Base-by-base conservation (phyloP, 1,140 invertebrate species). In the Harlomillsia oculata region DNA sequence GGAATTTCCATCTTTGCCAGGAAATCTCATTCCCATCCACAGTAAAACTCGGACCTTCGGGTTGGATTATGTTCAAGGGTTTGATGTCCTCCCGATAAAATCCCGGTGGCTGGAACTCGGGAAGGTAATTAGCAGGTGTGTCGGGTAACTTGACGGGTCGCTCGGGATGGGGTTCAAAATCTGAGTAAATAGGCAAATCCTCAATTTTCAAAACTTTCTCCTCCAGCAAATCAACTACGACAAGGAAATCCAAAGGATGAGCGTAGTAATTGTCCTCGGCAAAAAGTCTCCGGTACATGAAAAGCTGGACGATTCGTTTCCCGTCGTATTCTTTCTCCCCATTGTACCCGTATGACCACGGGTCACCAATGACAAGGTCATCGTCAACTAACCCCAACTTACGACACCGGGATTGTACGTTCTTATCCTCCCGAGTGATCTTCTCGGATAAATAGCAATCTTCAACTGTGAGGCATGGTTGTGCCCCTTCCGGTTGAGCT, bases 171-270 rank as follows among this genome's bases (percentile, higher is more conserved):
- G 29, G n/a, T 9, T 48, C 28, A 16, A 55, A 61, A 13, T 61
- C 59, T n/a, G 25, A 26, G 26, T 61, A 52, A 25, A 48, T 37
- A 1, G 62, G 62, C 20, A 58, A 40, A 21, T 60, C 59, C 8
- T 48, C 37, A 14, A 64, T 61, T 32, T 39, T 29, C 26, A 61
- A 18, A n/a, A 61, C 34, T 46, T 59, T 53, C 0, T 13, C n/a
- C 4, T 11, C 16, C 0, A 32, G 30, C 9, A 48, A 20, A 20
- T 48, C 45, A 0, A 48, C 29, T 30, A 48, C 45, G n/a, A n/a
- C n/a, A n/a, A n/a, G n/a, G 43, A 64, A 64, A 16, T 53, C 45
- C 20, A 64, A 14, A 1, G 63, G 63, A 56, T 64, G 63, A 9
- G 62, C 62, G 34, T 64, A 64, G 18, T 59, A 53, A 32, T 64